Percentiles rank a stretch among this genome's conserved stretches.
phyloP scores from a whole-genome alignment of 1,140 invertebrate species.

The Cheumatopsyche charites region DNA sequence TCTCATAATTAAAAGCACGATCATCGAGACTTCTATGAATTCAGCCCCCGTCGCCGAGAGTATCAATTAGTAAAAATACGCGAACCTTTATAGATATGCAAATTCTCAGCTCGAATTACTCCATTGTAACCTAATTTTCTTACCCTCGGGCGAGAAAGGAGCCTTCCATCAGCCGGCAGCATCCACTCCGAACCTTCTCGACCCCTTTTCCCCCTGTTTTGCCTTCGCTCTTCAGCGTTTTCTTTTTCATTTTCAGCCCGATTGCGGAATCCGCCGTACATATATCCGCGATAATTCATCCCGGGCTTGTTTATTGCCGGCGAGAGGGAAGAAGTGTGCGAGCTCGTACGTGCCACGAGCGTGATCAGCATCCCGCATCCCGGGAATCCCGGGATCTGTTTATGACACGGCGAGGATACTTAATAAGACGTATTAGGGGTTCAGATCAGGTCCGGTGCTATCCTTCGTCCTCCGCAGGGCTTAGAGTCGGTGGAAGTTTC shows the following conservation, averaged over 20 bases:
- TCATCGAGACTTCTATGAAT: not conserved
- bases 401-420: conserved; percentile 19
- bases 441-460: conserved; percentile 6
- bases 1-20: no score
- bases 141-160: not conserved
- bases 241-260: not conserved
- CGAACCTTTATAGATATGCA: not conserved
- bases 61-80: not conserved
- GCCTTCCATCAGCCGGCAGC: no score
- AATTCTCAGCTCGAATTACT: not conserved
- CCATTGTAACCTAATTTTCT: conserved; percentile 11
- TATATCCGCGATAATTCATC: conserved; percentile 17
- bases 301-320: conserved; percentile 15
- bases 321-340: not conserved
- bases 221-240: no score
- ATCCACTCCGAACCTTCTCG: no score
- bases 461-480: not conserved
- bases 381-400: conserved; percentile 1
- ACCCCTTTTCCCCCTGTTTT: not conserved
- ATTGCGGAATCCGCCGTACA: not conserved
- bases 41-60: not conserved
- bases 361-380: conserved; percentile 16
- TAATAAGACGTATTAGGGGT: conserved; percentile 25
- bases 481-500: conserved; percentile 9
- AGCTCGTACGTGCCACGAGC: not conserved